These are phyloP conservation scores for Noturus placidus DNA, from an alignment of 2,113 vertebrate species.

Conservation along the genomic window DNA sequence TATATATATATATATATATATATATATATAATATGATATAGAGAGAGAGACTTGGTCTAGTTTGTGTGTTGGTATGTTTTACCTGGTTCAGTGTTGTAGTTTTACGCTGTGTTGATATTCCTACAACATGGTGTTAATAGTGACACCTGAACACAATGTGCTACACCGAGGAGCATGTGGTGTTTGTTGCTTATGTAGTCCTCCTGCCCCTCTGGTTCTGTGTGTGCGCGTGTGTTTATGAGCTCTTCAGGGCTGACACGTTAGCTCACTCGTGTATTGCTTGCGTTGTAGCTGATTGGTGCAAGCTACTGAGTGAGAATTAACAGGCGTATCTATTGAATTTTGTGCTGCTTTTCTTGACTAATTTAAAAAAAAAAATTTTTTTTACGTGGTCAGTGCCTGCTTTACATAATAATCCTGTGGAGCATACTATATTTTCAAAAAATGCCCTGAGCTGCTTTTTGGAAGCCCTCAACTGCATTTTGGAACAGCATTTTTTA, in stretches of 20 bases:
- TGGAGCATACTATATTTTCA: no score
- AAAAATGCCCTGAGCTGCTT: no score
- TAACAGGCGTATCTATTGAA: background rate
- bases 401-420: no score
- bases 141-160: background rate
- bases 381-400: background rate
- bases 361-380: no score
- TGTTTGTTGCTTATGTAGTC: conserved; percentile 2
- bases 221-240: background rate
- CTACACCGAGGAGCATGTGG: background rate
- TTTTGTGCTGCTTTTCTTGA: background rate
- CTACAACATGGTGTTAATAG: no score
- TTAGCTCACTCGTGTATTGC: background rate
- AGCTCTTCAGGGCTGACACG: background rate
- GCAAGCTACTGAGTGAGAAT: background rate
- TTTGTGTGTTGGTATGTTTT: background rate
- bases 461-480: no score
- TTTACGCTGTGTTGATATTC: background rate
- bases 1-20: no score
- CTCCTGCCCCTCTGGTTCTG: conserved; percentile 1
- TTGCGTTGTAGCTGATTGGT: no score
- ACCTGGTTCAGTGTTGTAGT: background rate
- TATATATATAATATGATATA: no score
- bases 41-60: background rate
- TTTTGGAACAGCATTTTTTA: no score